These are phyloP conservation scores for Aleadryas rufinucha DNA, from an alignment of 2,113 vertebrate genomes.

Conservation along the genomic window DNA sequence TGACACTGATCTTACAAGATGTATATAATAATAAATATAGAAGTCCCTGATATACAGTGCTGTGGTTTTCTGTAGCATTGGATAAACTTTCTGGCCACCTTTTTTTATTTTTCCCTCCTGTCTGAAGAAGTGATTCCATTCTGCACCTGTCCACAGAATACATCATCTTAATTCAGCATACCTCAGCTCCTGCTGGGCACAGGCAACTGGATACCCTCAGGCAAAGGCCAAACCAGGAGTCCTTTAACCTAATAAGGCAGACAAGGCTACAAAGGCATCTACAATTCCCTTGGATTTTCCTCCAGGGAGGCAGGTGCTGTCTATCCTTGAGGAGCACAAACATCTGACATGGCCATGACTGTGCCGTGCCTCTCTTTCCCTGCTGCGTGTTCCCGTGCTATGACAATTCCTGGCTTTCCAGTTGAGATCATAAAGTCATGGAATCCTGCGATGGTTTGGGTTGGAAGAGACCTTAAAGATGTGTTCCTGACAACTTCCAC, in stretches of 20 bases:
- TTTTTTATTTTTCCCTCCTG: not conserved
- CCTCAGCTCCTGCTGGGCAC: not conserved
- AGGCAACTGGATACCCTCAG: not conserved
- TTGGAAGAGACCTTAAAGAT: not conserved
- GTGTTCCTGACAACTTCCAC: not conserved
- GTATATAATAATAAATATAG: not conserved
- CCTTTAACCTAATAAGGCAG: slow-evolving; percentile 17
- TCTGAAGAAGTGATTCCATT: not conserved
- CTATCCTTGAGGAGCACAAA: not conserved
- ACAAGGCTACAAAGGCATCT: not conserved
- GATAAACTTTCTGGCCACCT: not conserved
- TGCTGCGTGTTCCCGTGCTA: rapidly evolving
- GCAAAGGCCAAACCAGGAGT: not conserved
- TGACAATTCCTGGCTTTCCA: not conserved
- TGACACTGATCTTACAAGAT: no score
- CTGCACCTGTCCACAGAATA: slow-evolving; percentile 27
- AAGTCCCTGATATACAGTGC: not conserved
- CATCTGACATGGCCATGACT: not conserved
- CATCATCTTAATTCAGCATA: slow-evolving; percentile 34
- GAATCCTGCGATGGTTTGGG: not conserved
- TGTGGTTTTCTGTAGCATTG: not conserved
- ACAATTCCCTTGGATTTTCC: not conserved
- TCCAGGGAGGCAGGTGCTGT: not conserved
- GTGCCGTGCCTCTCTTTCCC: not conserved
- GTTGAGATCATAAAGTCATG: no score